phyloP scores from a whole-genome alignment of 2,888 invertebrate species.

The Scaeva pyrastri region DNA sequence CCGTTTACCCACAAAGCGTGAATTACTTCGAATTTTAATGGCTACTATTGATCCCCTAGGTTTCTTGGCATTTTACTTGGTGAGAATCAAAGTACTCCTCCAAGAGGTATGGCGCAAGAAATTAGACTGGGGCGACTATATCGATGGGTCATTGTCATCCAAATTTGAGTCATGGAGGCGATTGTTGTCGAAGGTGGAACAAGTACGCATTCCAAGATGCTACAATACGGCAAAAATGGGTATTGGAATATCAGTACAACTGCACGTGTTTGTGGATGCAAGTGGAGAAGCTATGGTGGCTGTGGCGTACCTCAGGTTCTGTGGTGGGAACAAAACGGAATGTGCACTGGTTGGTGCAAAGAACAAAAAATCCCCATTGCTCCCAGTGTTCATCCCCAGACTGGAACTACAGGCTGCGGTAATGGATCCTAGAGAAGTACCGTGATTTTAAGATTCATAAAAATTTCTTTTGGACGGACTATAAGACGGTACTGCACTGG shows the following conservation, averaged over 20 bases:
- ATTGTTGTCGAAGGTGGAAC: constrained; percentile 36
- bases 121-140: constrained; percentile 59
- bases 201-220: constrained; percentile 59
- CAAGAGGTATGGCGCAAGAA: constrained; percentile 49
- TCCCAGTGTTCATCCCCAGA: not conserved
- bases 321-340: not conserved
- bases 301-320: constrained; percentile 14
- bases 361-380: constrained; percentile 12
- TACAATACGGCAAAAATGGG: constrained; percentile 15
- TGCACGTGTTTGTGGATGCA: constrained; percentile 42
- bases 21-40: constrained; percentile 64
- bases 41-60: constrained; percentile 71
- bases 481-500: not conserved
- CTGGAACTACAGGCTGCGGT: not conserved
- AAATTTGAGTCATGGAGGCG: constrained; percentile 56
- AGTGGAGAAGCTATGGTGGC: constrained; percentile 5
- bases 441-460: not conserved
- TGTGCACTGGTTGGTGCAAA: constrained; percentile 7
- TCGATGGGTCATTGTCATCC: constrained; percentile 35
- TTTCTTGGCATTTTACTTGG: constrained; percentile 44
- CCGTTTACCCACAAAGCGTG: constrained; percentile 62
- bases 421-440: not conserved
- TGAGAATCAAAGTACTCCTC: constrained; percentile 68
- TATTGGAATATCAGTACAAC: not conserved
- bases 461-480: not conserved